Base-by-base conservation (phyloP, 2,888 invertebrate genomes). In the Cheilosia soror region DNA sequence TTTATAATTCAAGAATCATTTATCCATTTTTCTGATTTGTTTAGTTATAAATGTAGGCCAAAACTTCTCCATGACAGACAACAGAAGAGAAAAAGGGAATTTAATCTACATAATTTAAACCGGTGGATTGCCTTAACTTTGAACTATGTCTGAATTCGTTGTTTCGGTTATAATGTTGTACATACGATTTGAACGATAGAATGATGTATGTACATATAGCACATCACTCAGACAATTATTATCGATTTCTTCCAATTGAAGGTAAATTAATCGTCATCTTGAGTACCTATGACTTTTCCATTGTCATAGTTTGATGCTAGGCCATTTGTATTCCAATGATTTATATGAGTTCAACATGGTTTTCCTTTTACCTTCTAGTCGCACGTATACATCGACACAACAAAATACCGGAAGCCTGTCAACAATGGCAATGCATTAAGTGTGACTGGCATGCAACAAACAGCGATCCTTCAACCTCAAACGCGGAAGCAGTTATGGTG, bases 361-460 rank as follows among this genome's bases (percentile, higher is more conserved):
- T 77, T 73, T 27, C 69, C 77, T 69, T 77, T 77, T 62, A 60
- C 51, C 77, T 53, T 58, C 42, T 62, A 68, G 33, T 40, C 11
- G 62, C 69, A 62, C 55, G 53, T 55, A 37, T 4, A 69, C 60
- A 62, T 27, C 37, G 77, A 53, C 55, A 58, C 75, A 76, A 76
- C 66, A 42, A 58, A 76, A 51, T 51, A 66, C 75, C 49, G 77
- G 77, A 77, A 77, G 51, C 51, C 44, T 77, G 69, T 44, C 77
- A 55, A 77, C 77, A 77, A 69, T 77, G 44, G 60, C 62, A 77
- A 77, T 77, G 77, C 77, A 69, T 69, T 77, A 60, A 77, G 69
- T 69, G 68, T 77, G 69, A 69, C 68, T 77, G 77, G 77, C 77
- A 20, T 77, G 77, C 68, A 77, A 77, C 77, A 77, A 77, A 62